Conservation (phyloP, 2,797 vertebrate species). For the Orestias chungarensis region DNA sequence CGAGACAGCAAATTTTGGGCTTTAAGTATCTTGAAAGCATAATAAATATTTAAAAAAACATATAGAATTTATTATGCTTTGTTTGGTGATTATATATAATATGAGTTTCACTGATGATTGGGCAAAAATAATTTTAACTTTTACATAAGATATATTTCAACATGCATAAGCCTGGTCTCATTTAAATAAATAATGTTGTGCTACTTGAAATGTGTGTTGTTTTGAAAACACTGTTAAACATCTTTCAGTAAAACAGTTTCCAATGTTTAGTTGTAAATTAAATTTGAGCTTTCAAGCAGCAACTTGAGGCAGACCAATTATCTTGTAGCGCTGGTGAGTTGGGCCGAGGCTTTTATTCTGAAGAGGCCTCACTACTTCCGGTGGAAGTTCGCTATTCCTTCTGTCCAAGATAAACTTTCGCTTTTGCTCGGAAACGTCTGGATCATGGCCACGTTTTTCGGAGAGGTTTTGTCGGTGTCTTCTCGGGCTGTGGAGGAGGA, state of each 20-base stretch:
- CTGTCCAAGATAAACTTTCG: conserved; percentile 34
- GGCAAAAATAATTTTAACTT: no score
- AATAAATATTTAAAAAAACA: no score
- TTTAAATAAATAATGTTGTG: background rate
- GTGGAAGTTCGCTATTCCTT: conserved; percentile 28
- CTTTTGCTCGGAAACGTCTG: conserved; percentile 5
- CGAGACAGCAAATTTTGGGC: no score
- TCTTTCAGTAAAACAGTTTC: no score
- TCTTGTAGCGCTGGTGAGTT: background rate
- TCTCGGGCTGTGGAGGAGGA: conserved; percentile 91
- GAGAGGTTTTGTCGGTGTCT: conserved; percentile 86
- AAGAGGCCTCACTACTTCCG: background rate
- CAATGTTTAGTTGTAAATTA: no score
- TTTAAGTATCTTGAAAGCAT: no score
- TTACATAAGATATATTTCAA: no score
- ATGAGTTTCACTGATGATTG: no score
- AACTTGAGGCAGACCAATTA: background rate
- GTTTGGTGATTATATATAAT: no score
- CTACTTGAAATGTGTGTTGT: background rate
- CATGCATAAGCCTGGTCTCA: background rate
- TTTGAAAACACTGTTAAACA: background rate
- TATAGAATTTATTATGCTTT: no score
- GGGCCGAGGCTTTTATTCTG: conserved; percentile 30
- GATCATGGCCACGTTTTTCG: conserved; percentile 93
- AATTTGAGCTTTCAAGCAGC: background rate